phyloP scores from a whole-genome alignment of 2,888 invertebrate genomes.

The Sinopyrophorus schimmeli region DNA sequence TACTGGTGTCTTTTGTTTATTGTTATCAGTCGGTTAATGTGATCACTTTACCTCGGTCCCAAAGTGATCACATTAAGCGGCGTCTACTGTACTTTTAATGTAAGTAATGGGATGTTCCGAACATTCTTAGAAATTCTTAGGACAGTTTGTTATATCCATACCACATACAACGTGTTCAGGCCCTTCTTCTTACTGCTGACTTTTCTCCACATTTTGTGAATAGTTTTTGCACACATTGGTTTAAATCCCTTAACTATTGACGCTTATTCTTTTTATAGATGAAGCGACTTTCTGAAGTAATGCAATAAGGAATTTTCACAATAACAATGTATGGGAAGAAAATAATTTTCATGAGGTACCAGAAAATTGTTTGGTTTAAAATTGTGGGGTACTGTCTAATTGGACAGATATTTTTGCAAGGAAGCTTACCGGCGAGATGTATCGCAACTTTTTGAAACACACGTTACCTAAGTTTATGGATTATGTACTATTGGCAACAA shows the following conservation, averaged over 20 bases:
- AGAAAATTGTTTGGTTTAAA: conserved; percentile 16
- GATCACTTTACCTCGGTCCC: no score
- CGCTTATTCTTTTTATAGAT: conserved; percentile 32
- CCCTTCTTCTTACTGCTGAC: conserved; percentile 18
- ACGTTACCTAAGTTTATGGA: conserved; percentile 27
- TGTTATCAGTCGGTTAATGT: no score
- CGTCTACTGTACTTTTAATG: conserved; percentile 6
- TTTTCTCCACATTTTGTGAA: conserved; percentile 16
- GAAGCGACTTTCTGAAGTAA: no score
- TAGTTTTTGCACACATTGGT: conserved; percentile 18
- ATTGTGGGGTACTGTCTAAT: no score
- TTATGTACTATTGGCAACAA: conserved; percentile 31
- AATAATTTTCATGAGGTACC: conserved; percentile 7
- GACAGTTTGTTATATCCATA: no score
- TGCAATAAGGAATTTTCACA: conserved; percentile 35
- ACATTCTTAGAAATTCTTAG: no score
- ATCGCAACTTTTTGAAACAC: conserved; percentile 21
- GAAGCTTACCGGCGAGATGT: conserved; percentile 22
- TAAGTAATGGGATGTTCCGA: conserved; percentile 7
- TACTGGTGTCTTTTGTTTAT: no score
- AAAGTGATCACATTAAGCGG: no score
- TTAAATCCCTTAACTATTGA: conserved; percentile 29
- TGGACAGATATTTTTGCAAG: no score
- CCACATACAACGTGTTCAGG: conserved; percentile 12
- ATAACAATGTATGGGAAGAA: conserved; percentile 37